Evolutionary conservation across 2,888 invertebrate species (phyloP), one percentile per base, ranked within the genome.

Genomic region (Philereme transversata): DNA sequence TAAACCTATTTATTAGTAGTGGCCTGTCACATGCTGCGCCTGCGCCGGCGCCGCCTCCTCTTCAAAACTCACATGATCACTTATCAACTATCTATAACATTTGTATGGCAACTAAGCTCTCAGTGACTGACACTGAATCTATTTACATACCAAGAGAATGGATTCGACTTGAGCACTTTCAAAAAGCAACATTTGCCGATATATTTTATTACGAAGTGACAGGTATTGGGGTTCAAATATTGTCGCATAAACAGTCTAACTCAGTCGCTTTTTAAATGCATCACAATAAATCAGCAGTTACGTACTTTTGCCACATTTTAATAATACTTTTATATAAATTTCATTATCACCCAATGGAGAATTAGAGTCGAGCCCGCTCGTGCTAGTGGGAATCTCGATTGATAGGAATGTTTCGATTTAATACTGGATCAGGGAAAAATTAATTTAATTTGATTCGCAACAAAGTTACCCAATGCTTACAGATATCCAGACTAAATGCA

Each of bases 91-190:
- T 82, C 81, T 84, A 84, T 86, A 87, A 79, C 78, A 85, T 83
- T 87, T 88, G 86, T 92, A 92, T 92, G 91, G 91, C 91, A 90
- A 90, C 91, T 86, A 90, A 88, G 88, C 89, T 82, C 77, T 87
- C 90, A 90, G 90, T 85, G 88, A 69, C 66, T 65, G 70, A 67
- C 87, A 87, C 89, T 84, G 88, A 90, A n/a, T n/a, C 76, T 90
- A 91, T 90, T 84, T 90, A 90, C 90, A 90, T 76, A 76, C 68
- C 55, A 65, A 66, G 62, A 60, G 60, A 61, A 56, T 64, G 52
- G 57, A 60, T 57, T 64, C 49, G 52, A 44, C 61, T 61, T 68
- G 70, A 68, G 65, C 67, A 63, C 53, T 60, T 61, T 52, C 62
- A 60, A 51, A 47, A 41, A 48, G 55, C 55, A 36, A 8, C 6